Percentiles rank a stretch among this genome's conserved stretches.
Conservation (phyloP, 2,113 vertebrate species). For the Vimba vimba region DNA sequence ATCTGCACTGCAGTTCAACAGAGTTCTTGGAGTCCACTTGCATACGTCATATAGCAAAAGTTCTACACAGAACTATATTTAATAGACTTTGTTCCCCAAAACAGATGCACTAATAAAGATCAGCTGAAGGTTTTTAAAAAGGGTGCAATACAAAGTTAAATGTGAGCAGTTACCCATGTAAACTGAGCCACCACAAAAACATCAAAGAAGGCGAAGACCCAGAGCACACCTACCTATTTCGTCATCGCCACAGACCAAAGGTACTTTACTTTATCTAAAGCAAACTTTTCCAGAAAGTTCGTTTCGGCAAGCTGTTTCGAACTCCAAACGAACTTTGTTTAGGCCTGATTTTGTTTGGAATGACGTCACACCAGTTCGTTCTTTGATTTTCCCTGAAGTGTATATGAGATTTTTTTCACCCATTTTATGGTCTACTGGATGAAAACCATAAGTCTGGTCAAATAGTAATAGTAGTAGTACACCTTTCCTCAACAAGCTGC, state of each 20-base stretch:
- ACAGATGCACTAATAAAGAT: background rate
- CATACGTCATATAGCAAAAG: conserved; percentile 5
- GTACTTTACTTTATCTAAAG: background rate
- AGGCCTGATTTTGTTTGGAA: too few species aligned
- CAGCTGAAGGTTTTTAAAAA: conserved; percentile 13
- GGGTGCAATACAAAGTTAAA: background rate
- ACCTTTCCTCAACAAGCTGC: background rate
- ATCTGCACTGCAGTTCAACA: conserved; percentile 34
- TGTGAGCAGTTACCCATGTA: background rate
- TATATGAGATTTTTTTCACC: background rate
- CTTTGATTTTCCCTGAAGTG: too few species aligned
- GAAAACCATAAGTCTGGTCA: background rate
- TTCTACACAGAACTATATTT: background rate
- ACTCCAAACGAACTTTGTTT: background rate
- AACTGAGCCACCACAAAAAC: too few species aligned
- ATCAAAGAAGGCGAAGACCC: background rate
- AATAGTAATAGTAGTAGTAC: background rate
- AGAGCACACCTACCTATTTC: background rate
- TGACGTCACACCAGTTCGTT: too few species aligned
- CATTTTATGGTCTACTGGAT: background rate
- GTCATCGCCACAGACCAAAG: background rate
- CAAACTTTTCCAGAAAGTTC: background rate
- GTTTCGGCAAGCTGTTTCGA: background rate
- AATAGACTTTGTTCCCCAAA: conserved; percentile 4
- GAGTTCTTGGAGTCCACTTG: background rate